These are phyloP conservation scores for Lobophora halterata DNA, from an alignment of 2,888 invertebrate genomes.

Conservation along the genomic window DNA sequence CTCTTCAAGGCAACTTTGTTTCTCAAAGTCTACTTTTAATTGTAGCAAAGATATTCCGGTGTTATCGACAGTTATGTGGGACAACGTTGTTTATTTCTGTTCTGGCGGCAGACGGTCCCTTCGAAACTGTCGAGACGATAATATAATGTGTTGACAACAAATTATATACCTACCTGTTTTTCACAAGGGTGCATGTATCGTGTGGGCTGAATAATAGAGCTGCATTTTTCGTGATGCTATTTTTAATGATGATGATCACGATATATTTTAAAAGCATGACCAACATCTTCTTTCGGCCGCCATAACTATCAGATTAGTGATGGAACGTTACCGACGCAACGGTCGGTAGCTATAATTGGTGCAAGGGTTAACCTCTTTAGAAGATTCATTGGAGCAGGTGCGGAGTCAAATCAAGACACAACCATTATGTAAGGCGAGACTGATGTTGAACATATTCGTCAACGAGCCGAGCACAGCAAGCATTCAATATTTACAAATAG, in stretches of 20 bases:
- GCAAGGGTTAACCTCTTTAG: constrained; percentile 17
- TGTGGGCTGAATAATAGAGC: too few relatives aligned
- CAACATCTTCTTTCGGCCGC: too few relatives aligned
- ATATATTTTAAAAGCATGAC: background rate
- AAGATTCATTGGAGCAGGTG: constrained; percentile 19
- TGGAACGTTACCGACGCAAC: background rate
- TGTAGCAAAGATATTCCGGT: constrained; percentile 43
- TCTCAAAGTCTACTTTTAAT: constrained; percentile 43
- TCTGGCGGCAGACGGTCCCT: constrained; percentile 52
- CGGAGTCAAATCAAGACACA: constrained; percentile 7
- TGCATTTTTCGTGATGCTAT: too few relatives aligned
- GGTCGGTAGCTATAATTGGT: constrained; percentile 12
- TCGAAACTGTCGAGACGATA: constrained; percentile 38
- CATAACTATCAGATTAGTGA: constrained; percentile 3
- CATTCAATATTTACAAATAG: constrained; percentile 28
- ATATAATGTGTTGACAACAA: constrained; percentile 40
- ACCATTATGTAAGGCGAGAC: constrained; percentile 2
- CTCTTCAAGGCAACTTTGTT: constrained; percentile 38
- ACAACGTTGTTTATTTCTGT: constrained; percentile 64
- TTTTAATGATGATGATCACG: too few relatives aligned
- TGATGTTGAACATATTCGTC: constrained; percentile 2
- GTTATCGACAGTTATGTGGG: constrained; percentile 60
- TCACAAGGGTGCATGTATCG: too few relatives aligned
- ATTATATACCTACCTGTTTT: too few relatives aligned
- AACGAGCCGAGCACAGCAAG: too few relatives aligned